Conservation (phyloP, 2,888 invertebrate species). For the Papilio protenor region DNA sequence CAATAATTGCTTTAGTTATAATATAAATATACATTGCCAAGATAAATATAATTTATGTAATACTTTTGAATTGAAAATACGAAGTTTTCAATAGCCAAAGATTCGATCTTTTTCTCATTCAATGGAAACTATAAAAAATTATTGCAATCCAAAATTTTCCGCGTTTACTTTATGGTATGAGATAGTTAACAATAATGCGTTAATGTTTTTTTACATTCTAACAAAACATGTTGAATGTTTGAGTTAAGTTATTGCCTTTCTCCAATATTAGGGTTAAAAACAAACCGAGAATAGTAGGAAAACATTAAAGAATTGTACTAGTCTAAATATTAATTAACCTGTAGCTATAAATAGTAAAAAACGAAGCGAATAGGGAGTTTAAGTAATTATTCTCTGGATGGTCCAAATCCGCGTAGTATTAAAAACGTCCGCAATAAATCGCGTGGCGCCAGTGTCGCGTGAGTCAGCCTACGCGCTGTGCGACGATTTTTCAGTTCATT, state of each 20-base stretch:
- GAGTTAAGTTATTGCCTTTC: not conserved
- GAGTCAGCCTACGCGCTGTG: constrained; percentile 64
- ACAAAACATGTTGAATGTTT: not conserved
- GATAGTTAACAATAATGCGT: not conserved
- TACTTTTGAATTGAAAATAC: not conserved
- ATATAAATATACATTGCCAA: not conserved
- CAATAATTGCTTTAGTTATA: constrained; percentile 16
- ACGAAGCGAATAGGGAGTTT: constrained; percentile 44
- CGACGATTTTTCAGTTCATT: constrained; percentile 55
- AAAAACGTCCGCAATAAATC: constrained; percentile 69
- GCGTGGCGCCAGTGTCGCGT: constrained; percentile 71
- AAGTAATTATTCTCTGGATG: constrained; percentile 53
- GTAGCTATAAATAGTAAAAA: constrained; percentile 5
- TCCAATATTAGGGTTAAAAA: not conserved
- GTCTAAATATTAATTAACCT: constrained; percentile 12
- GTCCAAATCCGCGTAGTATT: constrained; percentile 59
- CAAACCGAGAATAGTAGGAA: not conserved
- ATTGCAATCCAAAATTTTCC: not conserved
- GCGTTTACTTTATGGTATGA: not conserved
- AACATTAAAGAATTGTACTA: not conserved
- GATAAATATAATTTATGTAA: not conserved
- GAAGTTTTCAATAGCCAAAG: not conserved
- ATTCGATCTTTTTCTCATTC: not conserved
- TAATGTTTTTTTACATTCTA: not conserved
- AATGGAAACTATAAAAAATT: not conserved